These are phyloP conservation scores for Calephelis nemesis DNA, from an alignment of 1,140 invertebrate genomes.

Conservation along the genomic window DNA sequence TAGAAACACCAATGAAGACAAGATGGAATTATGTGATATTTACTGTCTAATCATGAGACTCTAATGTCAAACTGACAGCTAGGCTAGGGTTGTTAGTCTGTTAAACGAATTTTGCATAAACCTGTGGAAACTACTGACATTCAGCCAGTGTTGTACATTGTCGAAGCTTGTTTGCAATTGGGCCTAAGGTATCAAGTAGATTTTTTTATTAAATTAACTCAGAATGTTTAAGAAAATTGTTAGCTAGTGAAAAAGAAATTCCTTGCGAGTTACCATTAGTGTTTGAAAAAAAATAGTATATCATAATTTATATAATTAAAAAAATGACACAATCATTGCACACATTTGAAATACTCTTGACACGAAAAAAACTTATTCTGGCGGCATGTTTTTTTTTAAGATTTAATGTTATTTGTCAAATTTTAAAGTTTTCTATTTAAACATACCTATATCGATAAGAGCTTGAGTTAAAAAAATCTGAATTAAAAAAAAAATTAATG, in stretches of 20 bases:
- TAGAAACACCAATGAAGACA: too few species aligned
- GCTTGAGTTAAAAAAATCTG: too few species aligned
- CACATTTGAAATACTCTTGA: conserved; percentile 3
- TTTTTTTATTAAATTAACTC: conserved; percentile 4
- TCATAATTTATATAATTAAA: not conserved
- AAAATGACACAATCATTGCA: not conserved
- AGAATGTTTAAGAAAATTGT: not conserved
- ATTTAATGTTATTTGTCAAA: not conserved
- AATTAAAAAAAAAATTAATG: too few species aligned
- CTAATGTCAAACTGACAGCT: too few species aligned
- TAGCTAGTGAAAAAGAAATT: conserved; percentile 14
- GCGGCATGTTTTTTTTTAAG: not conserved
- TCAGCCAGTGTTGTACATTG: not conserved
- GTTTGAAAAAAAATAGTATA: conserved; percentile 3
- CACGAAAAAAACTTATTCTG: not conserved
- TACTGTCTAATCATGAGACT: too few species aligned
- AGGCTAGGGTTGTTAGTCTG: too few species aligned
- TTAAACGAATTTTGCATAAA: too few species aligned
- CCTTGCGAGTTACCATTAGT: conserved; percentile 9
- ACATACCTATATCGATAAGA: too few species aligned
- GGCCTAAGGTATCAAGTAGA: conserved; percentile 12
- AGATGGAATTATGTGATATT: too few species aligned
- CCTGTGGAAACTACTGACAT: too few species aligned
- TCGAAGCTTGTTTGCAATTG: conserved; percentile 4
- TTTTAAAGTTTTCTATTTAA: not conserved